Base-by-base conservation (phyloP, 2,113 vertebrate species). In the Calcarius ornatus region DNA sequence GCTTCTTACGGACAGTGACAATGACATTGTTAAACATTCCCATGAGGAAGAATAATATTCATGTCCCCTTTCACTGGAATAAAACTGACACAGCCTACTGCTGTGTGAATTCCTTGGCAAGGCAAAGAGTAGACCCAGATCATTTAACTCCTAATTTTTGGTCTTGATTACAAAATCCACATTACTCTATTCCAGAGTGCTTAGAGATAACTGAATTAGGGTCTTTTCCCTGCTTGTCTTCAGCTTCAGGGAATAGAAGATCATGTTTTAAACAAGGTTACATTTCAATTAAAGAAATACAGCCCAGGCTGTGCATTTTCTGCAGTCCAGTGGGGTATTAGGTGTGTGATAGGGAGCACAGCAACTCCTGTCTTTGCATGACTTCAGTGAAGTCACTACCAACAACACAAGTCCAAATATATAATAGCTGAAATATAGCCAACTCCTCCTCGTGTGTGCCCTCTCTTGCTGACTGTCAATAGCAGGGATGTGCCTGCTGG, bases 401-500 rank as follows among this genome's bases (percentile, higher is more conserved):
- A 48, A 18, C 30, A 75, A n/a, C 63, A 59, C 1, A 0, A 84
- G 31, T 51, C 56, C 40, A 68, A 56, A 64, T 68, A 8, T 5
- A 1, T 48, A 37, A 42, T 1, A 73, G 33, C 42, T 84, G 80
- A 81, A 79, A 79, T 79, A 25, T 10, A 51, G 47, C 37, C 8
- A 68, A 3, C n/a, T 90, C 7, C 45, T 73, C 33, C 48, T 5
- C 18, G 6, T 43, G n/a, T 69, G 69, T 94, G 91, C 83, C 72
- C 65, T 64, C 71, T 84, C 77, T 75, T 88, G 64, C 80, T 73
- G 79, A 48, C 63, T 86, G 40, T 51, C 6, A 28, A 0, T 71
- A 71, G 77, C 88, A 81, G 88, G 68, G 86, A 92, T 95, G 91
- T 87, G 92, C 77, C 94, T 92, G 72, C 92, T 95, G 91, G 92